phyloP scores from a whole-genome alignment of 2,888 invertebrate genomes.

The Dorcus parallelipipedus region DNA sequence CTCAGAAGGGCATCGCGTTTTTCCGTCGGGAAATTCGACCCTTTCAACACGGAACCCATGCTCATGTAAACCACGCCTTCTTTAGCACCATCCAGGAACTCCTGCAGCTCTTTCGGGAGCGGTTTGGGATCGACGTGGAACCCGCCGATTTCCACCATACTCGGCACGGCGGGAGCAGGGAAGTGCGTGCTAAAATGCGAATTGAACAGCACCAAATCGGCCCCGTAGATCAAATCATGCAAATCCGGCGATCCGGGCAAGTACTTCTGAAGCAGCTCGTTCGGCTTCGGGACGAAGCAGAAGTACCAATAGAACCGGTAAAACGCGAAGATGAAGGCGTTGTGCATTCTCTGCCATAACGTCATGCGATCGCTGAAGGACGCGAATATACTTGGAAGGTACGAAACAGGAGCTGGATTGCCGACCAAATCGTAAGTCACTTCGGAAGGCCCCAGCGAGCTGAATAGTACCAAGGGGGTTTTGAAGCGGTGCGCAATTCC shows the following conservation, averaged over 20 bases:
- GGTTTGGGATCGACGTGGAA: constrained; percentile 41
- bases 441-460: constrained; percentile 44
- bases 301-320: constrained; percentile 24
- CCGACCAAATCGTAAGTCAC: constrained; percentile 50
- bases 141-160: constrained; percentile 56
- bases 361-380: constrained; percentile 47
- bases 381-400: constrained; percentile 49
- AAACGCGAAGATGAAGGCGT: constrained; percentile 44
- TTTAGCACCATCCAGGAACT: too few species aligned
- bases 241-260: constrained; percentile 27
- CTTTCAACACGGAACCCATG: constrained; percentile 43
- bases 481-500: constrained; percentile 39
- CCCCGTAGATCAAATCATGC: constrained; percentile 23
- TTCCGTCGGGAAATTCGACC: constrained; percentile 52
- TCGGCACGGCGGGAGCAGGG: constrained; percentile 52
- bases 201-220: constrained; percentile 30
- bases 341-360: constrained; percentile 54
- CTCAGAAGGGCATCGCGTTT: constrained; percentile 54
- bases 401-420: constrained; percentile 48
- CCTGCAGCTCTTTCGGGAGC: not conserved
- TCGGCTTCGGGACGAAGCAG: constrained; percentile 19
- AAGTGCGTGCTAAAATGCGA: constrained; percentile 51
- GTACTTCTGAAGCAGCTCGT: constrained; percentile 22
- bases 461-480: constrained; percentile 36
- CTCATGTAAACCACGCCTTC: too few species aligned